phyloP scores from a whole-genome alignment of 2,113 vertebrate genomes.

The Phasianus colchicus region DNA sequence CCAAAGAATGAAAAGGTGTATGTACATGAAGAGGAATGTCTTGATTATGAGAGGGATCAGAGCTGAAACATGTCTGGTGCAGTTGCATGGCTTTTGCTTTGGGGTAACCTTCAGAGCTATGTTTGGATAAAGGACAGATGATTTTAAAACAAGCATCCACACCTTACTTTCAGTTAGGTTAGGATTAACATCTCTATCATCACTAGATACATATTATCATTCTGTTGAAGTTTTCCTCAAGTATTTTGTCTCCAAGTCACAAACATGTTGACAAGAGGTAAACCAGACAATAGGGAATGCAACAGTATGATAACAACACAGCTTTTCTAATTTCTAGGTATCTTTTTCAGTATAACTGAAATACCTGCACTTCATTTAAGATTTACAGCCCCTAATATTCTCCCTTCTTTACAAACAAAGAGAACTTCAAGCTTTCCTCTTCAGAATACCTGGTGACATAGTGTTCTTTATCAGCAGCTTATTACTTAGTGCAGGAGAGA shows the following conservation, averaged over 20 bases:
- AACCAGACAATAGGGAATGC: not conserved
- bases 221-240: not conserved
- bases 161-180: not conserved
- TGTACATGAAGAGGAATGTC: not conserved
- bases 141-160: not conserved
- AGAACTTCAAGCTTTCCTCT: not conserved
- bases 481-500: too few relatives aligned
- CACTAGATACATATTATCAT: not conserved
- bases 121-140: not conserved
- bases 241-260: not conserved
- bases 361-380: not conserved
- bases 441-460: not conserved
- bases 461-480: not conserved
- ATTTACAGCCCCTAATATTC: not conserved
- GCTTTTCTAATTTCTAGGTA: not conserved
- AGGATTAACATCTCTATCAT: not conserved
- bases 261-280: too few relatives aligned
- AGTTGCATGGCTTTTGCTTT: not conserved
- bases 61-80: not conserved
- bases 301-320: not conserved
- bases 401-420: not conserved
- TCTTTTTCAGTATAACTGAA: not conserved
- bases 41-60: not conserved
- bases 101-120: not conserved
- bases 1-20: not conserved